These are phyloP conservation scores for Drosophila ficusphila DNA, from an alignment of 1,140 invertebrate species.

Conservation along the genomic window DNA sequence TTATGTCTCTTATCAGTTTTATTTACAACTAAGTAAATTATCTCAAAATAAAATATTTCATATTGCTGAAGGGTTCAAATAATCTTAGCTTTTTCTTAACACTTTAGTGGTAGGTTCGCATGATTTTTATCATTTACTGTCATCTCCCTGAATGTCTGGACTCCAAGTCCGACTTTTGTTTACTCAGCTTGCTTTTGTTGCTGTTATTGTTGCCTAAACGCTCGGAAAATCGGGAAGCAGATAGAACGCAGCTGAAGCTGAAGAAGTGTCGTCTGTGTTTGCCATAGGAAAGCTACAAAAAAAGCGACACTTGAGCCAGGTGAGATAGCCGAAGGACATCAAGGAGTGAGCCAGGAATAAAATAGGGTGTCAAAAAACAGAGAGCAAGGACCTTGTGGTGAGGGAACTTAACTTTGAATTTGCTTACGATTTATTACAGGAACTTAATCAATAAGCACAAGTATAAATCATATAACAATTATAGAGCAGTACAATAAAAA, in stretches of 20 bases:
- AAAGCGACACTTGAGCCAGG: constrained; percentile 40
- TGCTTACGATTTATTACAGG: constrained; percentile 26
- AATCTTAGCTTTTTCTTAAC: background rate
- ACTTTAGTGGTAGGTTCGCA: too few species aligned
- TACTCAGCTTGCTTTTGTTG: constrained; percentile 41
- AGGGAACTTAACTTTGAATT: constrained; percentile 9
- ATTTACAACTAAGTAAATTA: too few species aligned
- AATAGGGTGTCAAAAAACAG: constrained; percentile 13
- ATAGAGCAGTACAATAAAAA: too few species aligned
- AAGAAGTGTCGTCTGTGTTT: constrained; percentile 71
- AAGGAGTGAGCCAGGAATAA: background rate
- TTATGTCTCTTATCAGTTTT: too few species aligned
- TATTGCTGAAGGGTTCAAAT: too few species aligned
- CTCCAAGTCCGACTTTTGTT: constrained; percentile 51
- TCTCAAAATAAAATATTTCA: too few species aligned
- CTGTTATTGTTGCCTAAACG: constrained; percentile 68
- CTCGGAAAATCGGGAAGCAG: constrained; percentile 71
- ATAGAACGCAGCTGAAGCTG: constrained; percentile 67
- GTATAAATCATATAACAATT: background rate
- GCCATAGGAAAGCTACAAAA: constrained; percentile 23
- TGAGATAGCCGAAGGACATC: constrained; percentile 12
- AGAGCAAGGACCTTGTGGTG: constrained; percentile 9
- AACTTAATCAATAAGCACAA: background rate
- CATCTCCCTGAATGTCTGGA: background rate
- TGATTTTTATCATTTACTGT: background rate